phyloP scores from a whole-genome alignment of 2,888 invertebrate species.

The Caenorhabditis afra region DNA sequence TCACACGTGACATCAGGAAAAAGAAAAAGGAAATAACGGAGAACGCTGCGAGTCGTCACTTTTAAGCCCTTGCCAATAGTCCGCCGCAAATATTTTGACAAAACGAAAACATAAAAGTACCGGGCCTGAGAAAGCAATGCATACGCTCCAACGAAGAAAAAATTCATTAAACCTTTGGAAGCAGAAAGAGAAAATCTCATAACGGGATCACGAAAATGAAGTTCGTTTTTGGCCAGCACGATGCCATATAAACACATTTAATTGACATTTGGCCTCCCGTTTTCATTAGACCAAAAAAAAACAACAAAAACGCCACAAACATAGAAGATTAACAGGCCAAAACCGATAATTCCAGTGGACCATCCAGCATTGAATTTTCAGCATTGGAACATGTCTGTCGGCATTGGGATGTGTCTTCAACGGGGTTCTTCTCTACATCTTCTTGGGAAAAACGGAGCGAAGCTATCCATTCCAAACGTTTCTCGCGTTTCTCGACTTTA shows the following conservation, averaged over 20 bases:
- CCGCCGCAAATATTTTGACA: slow-evolving; percentile 38
- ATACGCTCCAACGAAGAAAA: not conserved
- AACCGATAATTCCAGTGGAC: no score
- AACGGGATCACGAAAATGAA: not conserved
- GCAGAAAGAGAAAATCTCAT: slow-evolving; percentile 16
- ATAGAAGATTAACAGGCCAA: not conserved
- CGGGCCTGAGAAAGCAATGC: slow-evolving; percentile 9
- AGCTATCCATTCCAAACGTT: slow-evolving; percentile 66
- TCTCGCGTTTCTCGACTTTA: slow-evolving; percentile 68
- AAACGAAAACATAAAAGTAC: slow-evolving; percentile 11
- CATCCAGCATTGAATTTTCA: slow-evolving; percentile 38
- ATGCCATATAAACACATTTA: slow-evolving; percentile 40
- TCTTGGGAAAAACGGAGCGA: slow-evolving; percentile 52
- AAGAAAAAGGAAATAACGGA: slow-evolving; percentile 17
- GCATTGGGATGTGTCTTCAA: slow-evolving; percentile 68
- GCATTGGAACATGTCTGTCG: slow-evolving; percentile 66
- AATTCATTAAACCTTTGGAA: slow-evolving; percentile 16
- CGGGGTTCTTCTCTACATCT: slow-evolving; percentile 66
- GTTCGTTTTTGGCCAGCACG: slow-evolving; percentile 7
- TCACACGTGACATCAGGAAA: slow-evolving; percentile 49
- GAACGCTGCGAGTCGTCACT: slow-evolving; percentile 44
- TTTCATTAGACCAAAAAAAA: slow-evolving; percentile 31
- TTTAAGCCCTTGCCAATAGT: slow-evolving; percentile 33
- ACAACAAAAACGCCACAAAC: slow-evolving; percentile 18
- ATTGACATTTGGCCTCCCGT: slow-evolving; percentile 37